Evolutionary conservation across 2,113 vertebrate species (phyloP), one percentile per base, ranked within the genome.

Genomic region (Chionis minor): DNA sequence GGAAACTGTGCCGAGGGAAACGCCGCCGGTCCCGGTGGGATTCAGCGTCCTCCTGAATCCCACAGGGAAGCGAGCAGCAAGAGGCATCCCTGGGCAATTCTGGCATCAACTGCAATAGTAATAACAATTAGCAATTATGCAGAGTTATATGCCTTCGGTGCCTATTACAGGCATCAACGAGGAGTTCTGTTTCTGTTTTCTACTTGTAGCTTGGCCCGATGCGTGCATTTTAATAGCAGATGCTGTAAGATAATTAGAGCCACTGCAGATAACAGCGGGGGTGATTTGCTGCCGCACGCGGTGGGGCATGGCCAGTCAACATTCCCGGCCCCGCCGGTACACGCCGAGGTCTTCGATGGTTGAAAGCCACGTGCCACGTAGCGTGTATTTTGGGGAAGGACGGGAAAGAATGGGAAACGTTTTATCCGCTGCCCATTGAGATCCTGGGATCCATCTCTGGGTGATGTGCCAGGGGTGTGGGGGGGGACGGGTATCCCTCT

Each of bases 101-200:
- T 95, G 92, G 83, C 94, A 93, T 86, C 86, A 86, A 90, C 79
- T 56, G 95, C 91, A 75, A 4, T 8, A 56, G 81, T 81, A 91
- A 92, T 81, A 89, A 75, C 94, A 92, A 94, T 95, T 94, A 94
- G 94, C 90, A 92, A 86, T 94, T 94, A 93, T 52, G 83, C 90
- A 88, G 90, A 94, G 72, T 92, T 94, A 94, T 93, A 81, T 1
- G 88, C 92, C 80, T 97, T 96, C 49, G 88, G 92, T 94, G 82
- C 75, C 80, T 84, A 38, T 87, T 93, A 86, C 52, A 92, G 86
- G 73, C 92, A 86, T 88, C 92, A 79, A 55, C 1, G 7, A 96
- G 62, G 93, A 94, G 88, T 45, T 94, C 91, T 93, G 90, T 47
- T 96, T 90, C 86, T 94, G 77, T 81, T 94, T 94, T 91, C 86